Conservation (phyloP, 2,888 invertebrate species). For the Tenodera sinensis region DNA sequence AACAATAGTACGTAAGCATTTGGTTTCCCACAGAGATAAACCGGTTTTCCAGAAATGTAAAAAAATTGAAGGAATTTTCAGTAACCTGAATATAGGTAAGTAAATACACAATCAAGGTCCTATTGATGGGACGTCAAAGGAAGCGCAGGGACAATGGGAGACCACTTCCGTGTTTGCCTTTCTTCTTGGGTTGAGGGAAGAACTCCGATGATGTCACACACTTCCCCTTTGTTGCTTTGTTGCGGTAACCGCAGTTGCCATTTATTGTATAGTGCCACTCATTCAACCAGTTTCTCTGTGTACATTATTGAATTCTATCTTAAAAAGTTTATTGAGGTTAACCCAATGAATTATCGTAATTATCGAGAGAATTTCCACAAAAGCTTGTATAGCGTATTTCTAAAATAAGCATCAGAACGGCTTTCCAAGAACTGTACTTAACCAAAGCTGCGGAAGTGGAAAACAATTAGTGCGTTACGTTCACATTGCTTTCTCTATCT, state of each 20-base stretch:
- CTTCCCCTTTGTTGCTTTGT: background rate
- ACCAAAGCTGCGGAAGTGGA: no score
- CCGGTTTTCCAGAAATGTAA: background rate
- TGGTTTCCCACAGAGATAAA: background rate
- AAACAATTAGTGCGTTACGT: no score
- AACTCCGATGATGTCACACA: background rate
- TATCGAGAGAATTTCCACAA: background rate
- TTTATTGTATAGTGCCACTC: background rate
- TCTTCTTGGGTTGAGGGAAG: background rate
- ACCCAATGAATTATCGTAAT: background rate
- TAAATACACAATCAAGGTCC: background rate
- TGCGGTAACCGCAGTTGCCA: background rate
- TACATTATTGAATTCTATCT: background rate
- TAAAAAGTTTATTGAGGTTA: background rate
- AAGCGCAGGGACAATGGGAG: background rate
- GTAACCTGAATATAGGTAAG: background rate
- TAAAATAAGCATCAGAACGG: no score
- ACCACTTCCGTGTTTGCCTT: background rate
- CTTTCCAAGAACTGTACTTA: no score
- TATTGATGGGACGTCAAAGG: background rate
- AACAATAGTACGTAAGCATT: background rate
- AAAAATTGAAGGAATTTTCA: background rate
- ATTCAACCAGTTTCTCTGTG: background rate
- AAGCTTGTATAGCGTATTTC: background rate
- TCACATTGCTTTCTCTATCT: no score